Percentiles rank a stretch among this genome's conserved stretches.
Conservation (phyloP, 1,140 invertebrate species). For the Metopolophium dirhodum region DNA sequence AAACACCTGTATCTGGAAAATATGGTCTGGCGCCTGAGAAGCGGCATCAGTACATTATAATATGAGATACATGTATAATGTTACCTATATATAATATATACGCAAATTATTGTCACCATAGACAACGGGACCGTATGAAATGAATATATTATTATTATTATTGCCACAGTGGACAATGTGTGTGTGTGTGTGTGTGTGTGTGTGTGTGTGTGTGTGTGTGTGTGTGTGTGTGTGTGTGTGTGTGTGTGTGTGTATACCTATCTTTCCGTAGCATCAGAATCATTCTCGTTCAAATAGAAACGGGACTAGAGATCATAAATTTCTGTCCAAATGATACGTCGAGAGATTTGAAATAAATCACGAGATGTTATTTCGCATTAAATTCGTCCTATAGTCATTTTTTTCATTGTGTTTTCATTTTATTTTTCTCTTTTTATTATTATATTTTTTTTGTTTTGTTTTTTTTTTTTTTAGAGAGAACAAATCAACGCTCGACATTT, state of each 20-base stretch:
- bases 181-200: background rate
- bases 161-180: background rate
- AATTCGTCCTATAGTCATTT: background rate
- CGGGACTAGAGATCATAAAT: background rate
- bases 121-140: background rate
- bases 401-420: background rate
- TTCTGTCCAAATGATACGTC: background rate
- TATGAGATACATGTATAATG: background rate
- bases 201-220: background rate
- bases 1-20: conserved; percentile 9
- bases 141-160: background rate
- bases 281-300: background rate
- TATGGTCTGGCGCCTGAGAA: background rate
- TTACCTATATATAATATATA: background rate
- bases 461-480: background rate
- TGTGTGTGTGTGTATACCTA: background rate
- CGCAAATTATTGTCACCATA: conserved; percentile 15
- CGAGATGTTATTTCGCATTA: background rate
- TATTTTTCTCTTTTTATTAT: background rate
- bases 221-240: background rate
- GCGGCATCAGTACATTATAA: background rate
- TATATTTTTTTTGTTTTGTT: background rate
- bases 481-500: background rate
- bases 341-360: background rate
- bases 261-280: conserved; percentile 15